Evolutionary conservation across 1,140 invertebrate species (phyloP).

Genomic region (Formica selysi): DNA sequence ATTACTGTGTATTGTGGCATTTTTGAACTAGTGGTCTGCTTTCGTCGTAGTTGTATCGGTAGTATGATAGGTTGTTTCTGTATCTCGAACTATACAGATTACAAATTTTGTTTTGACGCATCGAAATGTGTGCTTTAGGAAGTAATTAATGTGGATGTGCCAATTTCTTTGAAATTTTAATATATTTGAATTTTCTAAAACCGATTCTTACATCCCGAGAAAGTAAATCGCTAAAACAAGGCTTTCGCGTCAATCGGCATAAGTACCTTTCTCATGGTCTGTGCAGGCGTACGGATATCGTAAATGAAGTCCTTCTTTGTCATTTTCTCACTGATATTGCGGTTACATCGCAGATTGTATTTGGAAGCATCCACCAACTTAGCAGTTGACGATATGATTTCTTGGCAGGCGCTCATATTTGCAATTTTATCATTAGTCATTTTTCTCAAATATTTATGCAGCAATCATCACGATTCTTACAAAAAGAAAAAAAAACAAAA

Average conservation of each 20-base stretch:
- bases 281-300: slow-evolving; percentile 72
- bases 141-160: not conserved
- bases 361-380: slow-evolving; percentile 70
- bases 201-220: not conserved
- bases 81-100: slow-evolving; percentile 52
- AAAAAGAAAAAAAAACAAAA: slow-evolving; percentile 17
- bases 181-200: not conserved
- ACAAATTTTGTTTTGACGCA: not conserved
- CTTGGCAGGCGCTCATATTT: slow-evolving; percentile 61
- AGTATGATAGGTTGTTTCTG: slow-evolving; percentile 67
- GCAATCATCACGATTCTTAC: not conserved
- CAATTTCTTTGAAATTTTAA: slow-evolving; percentile 9
- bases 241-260: too few species aligned
- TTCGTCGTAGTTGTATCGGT: slow-evolving; percentile 68
- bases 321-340: slow-evolving; percentile 80
- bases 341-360: slow-evolving; percentile 80
- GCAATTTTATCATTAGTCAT: slow-evolving; percentile 33
- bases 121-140: not conserved
- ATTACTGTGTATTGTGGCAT: slow-evolving; percentile 69
- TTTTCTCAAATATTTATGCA: slow-evolving; percentile 16
- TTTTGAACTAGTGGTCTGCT: slow-evolving; percentile 45
- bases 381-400: not conserved
- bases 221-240: not conserved
- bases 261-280: slow-evolving; percentile 69
- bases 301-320: slow-evolving; percentile 80